Percentiles rank a stretch among this genome's conserved stretches.
phyloP scores from a whole-genome alignment of 2,797 vertebrate species.

The Rhabdomys pumilio region DNA sequence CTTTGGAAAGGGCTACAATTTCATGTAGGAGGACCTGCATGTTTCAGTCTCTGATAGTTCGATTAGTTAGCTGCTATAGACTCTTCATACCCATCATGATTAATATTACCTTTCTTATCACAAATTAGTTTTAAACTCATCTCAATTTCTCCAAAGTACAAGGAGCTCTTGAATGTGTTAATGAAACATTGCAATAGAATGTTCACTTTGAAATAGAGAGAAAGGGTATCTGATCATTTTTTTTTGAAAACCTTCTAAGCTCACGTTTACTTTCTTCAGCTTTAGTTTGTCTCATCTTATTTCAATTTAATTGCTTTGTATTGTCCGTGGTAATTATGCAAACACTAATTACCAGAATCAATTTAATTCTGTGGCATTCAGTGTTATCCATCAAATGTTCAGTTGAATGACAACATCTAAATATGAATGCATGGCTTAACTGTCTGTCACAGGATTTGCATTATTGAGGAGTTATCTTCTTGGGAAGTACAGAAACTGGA shows the following conservation, averaged over 20 bases:
- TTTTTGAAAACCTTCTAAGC: background rate
- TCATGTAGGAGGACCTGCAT: background rate
- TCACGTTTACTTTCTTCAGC: slow-evolving; percentile 24
- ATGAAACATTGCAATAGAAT: background rate
- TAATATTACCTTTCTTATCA: slow-evolving; percentile 38
- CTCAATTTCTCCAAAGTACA: slow-evolving; percentile 39
- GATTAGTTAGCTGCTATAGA: slow-evolving; percentile 41
- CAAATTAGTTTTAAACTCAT: slow-evolving; percentile 54
- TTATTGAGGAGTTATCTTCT: slow-evolving; percentile 12
- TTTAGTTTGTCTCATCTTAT: slow-evolving; percentile 47
- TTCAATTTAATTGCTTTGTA: slow-evolving; percentile 56
- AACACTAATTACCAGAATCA: slow-evolving; percentile 48
- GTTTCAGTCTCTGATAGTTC: background rate
- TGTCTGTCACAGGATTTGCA: slow-evolving; percentile 42
- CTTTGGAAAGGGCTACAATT: background rate
- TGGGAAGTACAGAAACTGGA: slow-evolving; percentile 21
- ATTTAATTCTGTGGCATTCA: slow-evolving; percentile 55
- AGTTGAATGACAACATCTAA: slow-evolving; percentile 42
- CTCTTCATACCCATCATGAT: background rate
- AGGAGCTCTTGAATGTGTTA: background rate
- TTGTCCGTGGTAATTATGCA: slow-evolving; percentile 53
- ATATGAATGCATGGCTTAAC: background rate
- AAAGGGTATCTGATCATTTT: slow-evolving; percentile 45
- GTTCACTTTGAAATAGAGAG: slow-evolving; percentile 54
- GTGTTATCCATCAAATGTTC: slow-evolving; percentile 38